A percentile compares a stretch with the other conserved stretches of the same genome.
These are phyloP conservation scores for Grapholita molesta DNA, from an alignment of 1,140 invertebrate species.

Conservation along the genomic window DNA sequence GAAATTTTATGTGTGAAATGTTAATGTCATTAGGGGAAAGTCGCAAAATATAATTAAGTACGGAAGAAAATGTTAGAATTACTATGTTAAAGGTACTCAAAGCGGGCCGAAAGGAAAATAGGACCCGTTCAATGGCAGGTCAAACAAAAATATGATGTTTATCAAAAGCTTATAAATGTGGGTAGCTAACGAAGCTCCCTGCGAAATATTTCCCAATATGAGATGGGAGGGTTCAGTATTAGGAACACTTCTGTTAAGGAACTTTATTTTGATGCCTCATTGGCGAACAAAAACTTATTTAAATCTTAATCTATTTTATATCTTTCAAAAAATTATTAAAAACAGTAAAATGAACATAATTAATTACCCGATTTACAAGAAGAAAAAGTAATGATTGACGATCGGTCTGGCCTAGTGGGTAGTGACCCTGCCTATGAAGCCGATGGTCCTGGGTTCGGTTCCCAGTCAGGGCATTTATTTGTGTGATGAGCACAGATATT, in stretches of 20 bases:
- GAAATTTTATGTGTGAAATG: too few relatives aligned
- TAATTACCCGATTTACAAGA: too few relatives aligned
- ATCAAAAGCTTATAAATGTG: conserved; percentile 9
- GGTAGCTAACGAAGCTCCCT: conserved; percentile 1
- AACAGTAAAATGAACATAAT: too few relatives aligned
- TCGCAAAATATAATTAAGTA: background rate
- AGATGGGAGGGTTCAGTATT: conserved; percentile 20
- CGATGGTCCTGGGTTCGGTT: too few relatives aligned
- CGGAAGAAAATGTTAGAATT: background rate
- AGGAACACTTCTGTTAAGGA: background rate
- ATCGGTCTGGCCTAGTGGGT: too few relatives aligned
- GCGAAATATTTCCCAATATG: conserved; percentile 28
- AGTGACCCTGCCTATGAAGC: too few relatives aligned
- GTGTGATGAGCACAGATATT: too few relatives aligned
- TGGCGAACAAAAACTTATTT: background rate
- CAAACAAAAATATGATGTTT: conserved; percentile 10
- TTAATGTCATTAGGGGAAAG: background rate
- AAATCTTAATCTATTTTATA: too few relatives aligned
- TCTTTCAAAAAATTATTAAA: too few relatives aligned
- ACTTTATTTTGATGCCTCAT: background rate
- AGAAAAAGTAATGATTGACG: too few relatives aligned
- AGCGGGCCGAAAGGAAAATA: background rate
- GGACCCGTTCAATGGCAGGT: background rate
- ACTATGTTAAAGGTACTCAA: background rate
- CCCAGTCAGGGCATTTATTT: too few relatives aligned